Conservation (phyloP, 2,888 invertebrate genomes). For the Nomada ruficornis region DNA sequence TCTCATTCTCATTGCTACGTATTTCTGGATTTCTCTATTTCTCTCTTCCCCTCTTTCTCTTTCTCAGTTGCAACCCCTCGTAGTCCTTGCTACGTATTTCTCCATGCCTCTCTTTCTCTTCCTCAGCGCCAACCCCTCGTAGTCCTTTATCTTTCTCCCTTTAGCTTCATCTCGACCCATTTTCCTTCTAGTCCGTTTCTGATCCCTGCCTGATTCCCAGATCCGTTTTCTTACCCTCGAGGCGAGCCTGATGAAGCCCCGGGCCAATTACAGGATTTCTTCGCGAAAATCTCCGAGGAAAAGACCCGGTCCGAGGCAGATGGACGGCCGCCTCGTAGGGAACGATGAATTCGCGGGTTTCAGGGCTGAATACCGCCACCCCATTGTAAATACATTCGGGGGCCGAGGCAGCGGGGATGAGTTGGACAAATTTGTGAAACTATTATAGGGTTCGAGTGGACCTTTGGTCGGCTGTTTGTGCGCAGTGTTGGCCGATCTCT, state of each 20-base stretch:
- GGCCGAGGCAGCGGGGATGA: conserved; percentile 40
- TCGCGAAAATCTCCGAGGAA: conserved; percentile 37
- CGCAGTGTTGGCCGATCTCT: neutral
- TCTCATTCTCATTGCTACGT: too few relatives aligned
- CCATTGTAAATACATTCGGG: conserved; percentile 40
- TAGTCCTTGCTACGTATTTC: neutral
- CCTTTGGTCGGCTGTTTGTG: neutral
- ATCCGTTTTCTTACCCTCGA: conserved; percentile 40
- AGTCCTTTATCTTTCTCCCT: neutral
- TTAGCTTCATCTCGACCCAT: neutral
- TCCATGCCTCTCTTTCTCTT: conserved; percentile 14
- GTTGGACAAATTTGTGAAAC: conserved; percentile 68
- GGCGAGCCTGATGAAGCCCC: conserved; percentile 73
- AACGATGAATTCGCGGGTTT: conserved; percentile 68
- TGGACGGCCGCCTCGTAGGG: conserved; percentile 8
- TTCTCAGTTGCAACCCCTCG: neutral
- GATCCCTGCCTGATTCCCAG: conserved; percentile 16
- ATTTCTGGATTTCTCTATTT: too few relatives aligned
- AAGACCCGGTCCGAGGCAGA: conserved; percentile 14
- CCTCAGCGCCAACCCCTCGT: neutral
- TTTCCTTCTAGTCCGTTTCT: neutral
- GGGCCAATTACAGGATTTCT: conserved; percentile 75
- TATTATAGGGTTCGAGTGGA: conserved; percentile 64
- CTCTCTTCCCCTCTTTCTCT: neutral
- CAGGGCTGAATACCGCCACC: conserved; percentile 44